phyloP scores from a whole-genome alignment of 2,888 invertebrate genomes.

The Merodon equestris region DNA sequence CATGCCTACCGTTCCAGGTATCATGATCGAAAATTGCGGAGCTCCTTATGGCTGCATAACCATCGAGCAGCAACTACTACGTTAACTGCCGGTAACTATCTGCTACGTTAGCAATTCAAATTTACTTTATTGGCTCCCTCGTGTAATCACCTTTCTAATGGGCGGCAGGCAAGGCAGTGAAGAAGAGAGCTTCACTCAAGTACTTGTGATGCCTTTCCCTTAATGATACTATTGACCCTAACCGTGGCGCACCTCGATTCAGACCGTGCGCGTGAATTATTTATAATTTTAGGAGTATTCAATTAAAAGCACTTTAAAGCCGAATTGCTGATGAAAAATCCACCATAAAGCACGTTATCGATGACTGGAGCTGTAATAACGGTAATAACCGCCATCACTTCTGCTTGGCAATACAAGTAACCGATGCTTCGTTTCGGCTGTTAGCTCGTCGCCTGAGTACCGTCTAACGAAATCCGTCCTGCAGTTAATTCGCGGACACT shows the following conservation, averaged over 20 bases:
- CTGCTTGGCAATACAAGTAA: constrained; percentile 42
- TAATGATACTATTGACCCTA: constrained; percentile 67
- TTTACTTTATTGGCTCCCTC: constrained; percentile 52
- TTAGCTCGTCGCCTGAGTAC: constrained; percentile 17
- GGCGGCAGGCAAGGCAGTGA: constrained; percentile 10
- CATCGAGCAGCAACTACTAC: not conserved
- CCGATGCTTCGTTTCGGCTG: constrained; percentile 30
- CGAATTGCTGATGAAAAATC: constrained; percentile 62
- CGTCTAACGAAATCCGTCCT: constrained; percentile 56
- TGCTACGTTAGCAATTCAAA: constrained; percentile 49
- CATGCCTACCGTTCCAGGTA: constrained; percentile 6
- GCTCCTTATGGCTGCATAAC: constrained; percentile 18
- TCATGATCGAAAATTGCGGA: constrained; percentile 43
- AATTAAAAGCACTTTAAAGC: constrained; percentile 66
- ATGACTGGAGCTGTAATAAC: constrained; percentile 63
- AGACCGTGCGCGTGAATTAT: constrained; percentile 21
- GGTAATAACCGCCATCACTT: constrained; percentile 68
- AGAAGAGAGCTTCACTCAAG: constrained; percentile 11
- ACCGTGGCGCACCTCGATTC: constrained; percentile 58
- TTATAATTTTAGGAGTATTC: constrained; percentile 38
- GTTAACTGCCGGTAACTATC: constrained; percentile 11
- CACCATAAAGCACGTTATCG: constrained; percentile 68
- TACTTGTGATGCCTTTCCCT: constrained; percentile 53
- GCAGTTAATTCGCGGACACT: constrained; percentile 66
- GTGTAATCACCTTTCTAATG: constrained; percentile 61